Percentiles rank a stretch among this genome's conserved stretches.
Conservation (phyloP, 2,113 vertebrate species). For the Struthidea cinerea region DNA sequence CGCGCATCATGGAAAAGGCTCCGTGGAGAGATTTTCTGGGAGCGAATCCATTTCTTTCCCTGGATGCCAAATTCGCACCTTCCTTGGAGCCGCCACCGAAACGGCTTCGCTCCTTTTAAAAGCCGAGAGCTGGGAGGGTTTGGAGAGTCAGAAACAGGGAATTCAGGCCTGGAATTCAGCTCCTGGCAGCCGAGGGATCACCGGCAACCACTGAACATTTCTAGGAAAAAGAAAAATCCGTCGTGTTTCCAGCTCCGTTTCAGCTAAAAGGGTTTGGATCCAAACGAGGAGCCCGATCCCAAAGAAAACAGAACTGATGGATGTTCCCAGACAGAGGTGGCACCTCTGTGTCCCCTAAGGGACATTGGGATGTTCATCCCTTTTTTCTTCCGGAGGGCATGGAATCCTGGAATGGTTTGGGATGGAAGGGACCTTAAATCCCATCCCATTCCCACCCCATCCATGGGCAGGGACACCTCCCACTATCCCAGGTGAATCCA, state of each 20-base stretch:
- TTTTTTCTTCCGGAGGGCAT: neutral
- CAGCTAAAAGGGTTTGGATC: neutral
- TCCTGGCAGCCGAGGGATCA: neutral
- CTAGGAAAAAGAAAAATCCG: neutral
- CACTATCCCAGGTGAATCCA: accelerated
- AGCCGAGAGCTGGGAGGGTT: neutral
- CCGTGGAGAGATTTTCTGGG: neutral
- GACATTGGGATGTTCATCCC: neutral
- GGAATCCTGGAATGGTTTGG: neutral
- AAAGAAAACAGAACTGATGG: neutral
- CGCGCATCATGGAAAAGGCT: neutral
- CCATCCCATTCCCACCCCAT: too few species aligned
- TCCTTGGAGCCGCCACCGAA: neutral
- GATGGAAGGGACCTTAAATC: neutral
- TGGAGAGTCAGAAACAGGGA: neutral
- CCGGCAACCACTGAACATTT: neutral
- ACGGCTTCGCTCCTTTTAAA: neutral
- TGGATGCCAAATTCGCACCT: neutral
- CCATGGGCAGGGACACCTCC: neutral
- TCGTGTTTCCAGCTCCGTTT: neutral
- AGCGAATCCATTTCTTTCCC: neutral
- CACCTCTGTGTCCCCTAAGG: neutral
- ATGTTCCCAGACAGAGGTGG: neutral
- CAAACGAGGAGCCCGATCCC: neutral
- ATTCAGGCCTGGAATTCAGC: neutral